phyloP scores from a whole-genome alignment of 2,797 vertebrate genomes.

The Enteromius unitaeniatus region DNA sequence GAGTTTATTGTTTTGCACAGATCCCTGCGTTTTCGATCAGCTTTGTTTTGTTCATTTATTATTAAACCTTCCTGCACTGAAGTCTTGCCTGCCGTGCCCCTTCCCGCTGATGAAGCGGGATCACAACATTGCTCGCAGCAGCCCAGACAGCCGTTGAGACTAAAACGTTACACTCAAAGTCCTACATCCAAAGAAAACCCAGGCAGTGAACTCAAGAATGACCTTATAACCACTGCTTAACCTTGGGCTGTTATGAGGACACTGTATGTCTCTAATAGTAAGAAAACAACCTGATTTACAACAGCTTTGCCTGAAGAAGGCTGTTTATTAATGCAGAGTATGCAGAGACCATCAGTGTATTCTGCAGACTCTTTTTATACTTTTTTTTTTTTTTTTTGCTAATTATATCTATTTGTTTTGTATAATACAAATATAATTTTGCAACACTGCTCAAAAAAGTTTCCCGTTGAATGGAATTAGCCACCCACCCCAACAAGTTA shows the following conservation, averaged over 20 bases:
- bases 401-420: neutral
- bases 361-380: neutral
- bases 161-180: neutral
- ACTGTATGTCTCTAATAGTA: neutral
- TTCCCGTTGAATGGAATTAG: no score
- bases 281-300: neutral
- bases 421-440: no score
- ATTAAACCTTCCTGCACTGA: no score
- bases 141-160: no score
- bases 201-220: neutral
- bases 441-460: no score
- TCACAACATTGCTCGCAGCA: no score
- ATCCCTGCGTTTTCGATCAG: no score
- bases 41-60: no score
- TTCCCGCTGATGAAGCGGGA: no score
- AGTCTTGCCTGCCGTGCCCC: no score
- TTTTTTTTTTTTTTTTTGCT: neutral
- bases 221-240: neutral
- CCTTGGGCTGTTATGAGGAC: neutral
- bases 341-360: neutral
- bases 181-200: neutral
- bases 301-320: neutral
- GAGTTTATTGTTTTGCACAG: no score
- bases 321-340: neutral
- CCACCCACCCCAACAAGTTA: no score